Evolutionary conservation across 2,113 vertebrate genomes (phyloP).

Genomic region (Oncorhynchus clarkii): DNA sequence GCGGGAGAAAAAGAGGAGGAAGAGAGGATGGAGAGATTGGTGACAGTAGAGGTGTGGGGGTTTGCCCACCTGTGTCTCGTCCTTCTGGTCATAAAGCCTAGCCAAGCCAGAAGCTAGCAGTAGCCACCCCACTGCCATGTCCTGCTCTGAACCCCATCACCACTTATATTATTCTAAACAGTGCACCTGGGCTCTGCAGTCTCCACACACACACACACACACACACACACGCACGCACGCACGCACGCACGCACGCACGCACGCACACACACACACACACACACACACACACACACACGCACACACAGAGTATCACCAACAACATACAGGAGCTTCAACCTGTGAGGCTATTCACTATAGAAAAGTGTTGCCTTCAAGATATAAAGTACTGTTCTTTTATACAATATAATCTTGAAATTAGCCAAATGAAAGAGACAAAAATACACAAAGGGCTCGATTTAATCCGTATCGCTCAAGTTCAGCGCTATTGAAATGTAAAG

Average conservation of each 20-base stretch:
- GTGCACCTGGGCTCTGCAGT: neutral
- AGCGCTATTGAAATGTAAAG: no score
- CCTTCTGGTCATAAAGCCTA: constrained; percentile 9
- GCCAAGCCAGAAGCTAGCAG: neutral
- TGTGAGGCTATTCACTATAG: neutral
- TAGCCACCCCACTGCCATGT: no score
- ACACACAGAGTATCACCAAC: neutral
- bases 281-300: neutral
- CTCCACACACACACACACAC: neutral
- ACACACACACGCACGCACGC: no score
- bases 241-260: no score
- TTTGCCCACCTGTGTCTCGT: constrained; percentile 4
- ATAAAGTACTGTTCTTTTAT: neutral
- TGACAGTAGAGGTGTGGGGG: neutral
- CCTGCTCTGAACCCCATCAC: no score
- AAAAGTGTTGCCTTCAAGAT: no score
- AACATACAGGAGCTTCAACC: neutral
- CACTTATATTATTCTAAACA: neutral
- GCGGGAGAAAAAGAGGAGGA: neutral
- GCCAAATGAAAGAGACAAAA: constrained; percentile 20
- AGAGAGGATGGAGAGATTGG: neutral
- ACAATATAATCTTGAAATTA: constrained; percentile 12
- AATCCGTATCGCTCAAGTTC: no score
- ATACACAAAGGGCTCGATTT: neutral
- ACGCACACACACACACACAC: no score